Evolutionary conservation across 2,113 vertebrate genomes (phyloP).

Genomic region (Hypocryptadius cinnamomeus): DNA sequence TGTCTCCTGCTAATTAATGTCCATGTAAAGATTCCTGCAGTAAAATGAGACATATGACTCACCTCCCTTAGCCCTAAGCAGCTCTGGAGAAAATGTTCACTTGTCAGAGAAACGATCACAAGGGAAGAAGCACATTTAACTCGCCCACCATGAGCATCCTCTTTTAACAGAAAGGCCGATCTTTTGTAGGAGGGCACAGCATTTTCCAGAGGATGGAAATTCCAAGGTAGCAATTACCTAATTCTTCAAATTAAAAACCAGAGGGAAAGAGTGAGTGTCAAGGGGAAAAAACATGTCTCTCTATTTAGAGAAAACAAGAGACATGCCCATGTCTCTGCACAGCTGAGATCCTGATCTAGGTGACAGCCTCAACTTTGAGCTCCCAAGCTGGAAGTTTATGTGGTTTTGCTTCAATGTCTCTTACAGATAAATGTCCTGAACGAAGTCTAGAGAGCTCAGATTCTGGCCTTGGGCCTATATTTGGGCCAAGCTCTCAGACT

Average conservation of each 20-base stretch:
- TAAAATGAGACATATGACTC: not conserved
- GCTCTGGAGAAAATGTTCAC: not conserved
- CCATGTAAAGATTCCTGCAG: not conserved
- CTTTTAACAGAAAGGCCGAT: not conserved
- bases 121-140: not conserved
- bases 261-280: not conserved
- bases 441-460: not conserved
- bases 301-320: not conserved
- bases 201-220: not conserved
- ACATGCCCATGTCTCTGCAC: rapidly evolving
- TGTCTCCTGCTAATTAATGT: not conserved
- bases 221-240: not conserved
- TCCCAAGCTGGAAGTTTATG: not conserved
- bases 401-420: not conserved
- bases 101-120: not conserved
- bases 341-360: not conserved
- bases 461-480: not conserved
- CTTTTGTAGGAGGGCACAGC: not conserved
- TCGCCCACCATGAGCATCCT: rapidly evolving
- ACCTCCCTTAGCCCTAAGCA: not conserved
- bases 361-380: not conserved
- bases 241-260: not conserved
- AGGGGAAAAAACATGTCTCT: not conserved
- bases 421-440: not conserved
- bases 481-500: not conserved